Evolutionary conservation across 2,797 vertebrate species (phyloP).

Genomic region (Phataginus tetradactyla): DNA sequence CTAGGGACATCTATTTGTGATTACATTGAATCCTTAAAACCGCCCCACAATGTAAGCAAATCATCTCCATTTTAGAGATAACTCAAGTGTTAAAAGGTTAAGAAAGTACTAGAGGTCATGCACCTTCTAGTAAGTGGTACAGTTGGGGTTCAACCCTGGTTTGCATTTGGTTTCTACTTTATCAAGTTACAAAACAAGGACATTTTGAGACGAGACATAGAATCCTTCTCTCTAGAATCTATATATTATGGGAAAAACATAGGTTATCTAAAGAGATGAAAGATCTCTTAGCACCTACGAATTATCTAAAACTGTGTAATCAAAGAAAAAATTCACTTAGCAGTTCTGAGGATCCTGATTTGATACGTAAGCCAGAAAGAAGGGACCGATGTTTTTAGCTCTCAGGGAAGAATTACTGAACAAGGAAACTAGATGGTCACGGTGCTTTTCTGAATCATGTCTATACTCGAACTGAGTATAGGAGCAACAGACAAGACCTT

Average conservation of each 20-base stretch:
- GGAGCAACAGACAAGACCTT: neutral
- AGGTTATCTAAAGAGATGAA: neutral
- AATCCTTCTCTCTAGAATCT: neutral
- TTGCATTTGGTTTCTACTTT: neutral
- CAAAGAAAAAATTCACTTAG: neutral
- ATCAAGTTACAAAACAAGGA: neutral
- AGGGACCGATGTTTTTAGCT: neutral
- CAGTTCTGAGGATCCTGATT: neutral
- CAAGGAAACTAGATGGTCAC: neutral
- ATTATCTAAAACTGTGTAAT: neutral
- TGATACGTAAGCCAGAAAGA: neutral
- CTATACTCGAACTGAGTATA: neutral
- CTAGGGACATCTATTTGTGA: neutral
- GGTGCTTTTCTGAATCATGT: neutral
- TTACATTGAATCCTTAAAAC: neutral
- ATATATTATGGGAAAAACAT: neutral
- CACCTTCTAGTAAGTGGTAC: neutral
- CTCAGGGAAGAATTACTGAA: neutral
- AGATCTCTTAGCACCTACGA: neutral
- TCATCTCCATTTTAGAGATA: neutral
- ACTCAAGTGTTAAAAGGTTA: neutral
- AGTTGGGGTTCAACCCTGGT: neutral
- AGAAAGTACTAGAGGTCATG: neutral
- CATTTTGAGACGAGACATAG: neutral
- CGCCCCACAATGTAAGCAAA: neutral